Percentiles rank a stretch among this genome's conserved stretches.
Evolutionary conservation across 2,888 invertebrate genomes (phyloP).

Genomic region (Apotomis betuletana): DNA sequence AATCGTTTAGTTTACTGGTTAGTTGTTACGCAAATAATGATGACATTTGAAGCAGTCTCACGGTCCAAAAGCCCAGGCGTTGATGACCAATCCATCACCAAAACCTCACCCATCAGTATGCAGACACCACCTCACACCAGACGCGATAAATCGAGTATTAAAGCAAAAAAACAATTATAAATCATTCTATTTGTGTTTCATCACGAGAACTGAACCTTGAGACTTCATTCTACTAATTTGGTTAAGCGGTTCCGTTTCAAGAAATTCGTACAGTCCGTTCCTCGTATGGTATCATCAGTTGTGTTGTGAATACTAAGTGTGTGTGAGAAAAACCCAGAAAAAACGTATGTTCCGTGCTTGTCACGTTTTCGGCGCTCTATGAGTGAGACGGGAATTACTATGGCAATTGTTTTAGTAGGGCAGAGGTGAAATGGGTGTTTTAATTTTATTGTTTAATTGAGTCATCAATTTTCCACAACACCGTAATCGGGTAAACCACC

Average conservation of each 20-base stretch:
- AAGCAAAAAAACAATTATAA: constrained; percentile 6
- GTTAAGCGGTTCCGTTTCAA: constrained; percentile 65
- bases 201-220: constrained; percentile 67
- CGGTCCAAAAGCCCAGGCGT: neutral
- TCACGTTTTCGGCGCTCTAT: constrained; percentile 23
- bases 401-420: constrained; percentile 23
- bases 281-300: constrained; percentile 52
- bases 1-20: no score
- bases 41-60: neutral
- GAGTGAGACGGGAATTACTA: constrained; percentile 24
- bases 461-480: no score
- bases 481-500: no score
- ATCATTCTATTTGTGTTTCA: constrained; percentile 52
- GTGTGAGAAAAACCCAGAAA: constrained; percentile 32
- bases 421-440: constrained; percentile 10
- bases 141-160: constrained; percentile 23
- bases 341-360: constrained; percentile 7
- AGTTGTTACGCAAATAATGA: no score
- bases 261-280: constrained; percentile 64
- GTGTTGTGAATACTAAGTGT: constrained; percentile 14
- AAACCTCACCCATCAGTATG: constrained; percentile 10
- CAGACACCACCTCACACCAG: constrained; percentile 13
- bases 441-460: neutral
- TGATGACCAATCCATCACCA: constrained; percentile 17
- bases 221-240: constrained; percentile 61